A percentile compares a stretch with the other conserved stretches of the same genome.
Conservation (phyloP, 2,113 vertebrate genomes). For the Alligator mississippiensis region DNA sequence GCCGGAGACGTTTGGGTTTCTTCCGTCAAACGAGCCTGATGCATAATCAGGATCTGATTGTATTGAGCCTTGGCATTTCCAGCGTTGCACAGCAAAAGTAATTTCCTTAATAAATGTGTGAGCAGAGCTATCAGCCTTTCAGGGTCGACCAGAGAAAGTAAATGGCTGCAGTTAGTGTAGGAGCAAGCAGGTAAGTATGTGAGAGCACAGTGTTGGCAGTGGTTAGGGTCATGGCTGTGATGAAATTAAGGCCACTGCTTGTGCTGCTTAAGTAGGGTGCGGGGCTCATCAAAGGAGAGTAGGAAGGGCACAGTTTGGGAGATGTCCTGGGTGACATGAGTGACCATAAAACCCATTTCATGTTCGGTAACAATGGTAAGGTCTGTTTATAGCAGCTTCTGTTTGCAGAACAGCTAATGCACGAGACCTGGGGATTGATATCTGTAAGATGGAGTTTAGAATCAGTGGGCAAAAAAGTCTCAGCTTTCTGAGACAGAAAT, state of each 20-base stretch:
- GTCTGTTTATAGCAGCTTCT: not conserved
- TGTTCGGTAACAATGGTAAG: not conserved
- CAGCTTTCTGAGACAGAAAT: conserved; percentile 63
- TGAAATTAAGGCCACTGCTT: not conserved
- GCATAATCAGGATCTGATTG: not conserved
- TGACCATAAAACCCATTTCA: not conserved
- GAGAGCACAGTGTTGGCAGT: not conserved
- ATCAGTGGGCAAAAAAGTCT: conserved; percentile 47
- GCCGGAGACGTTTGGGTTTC: not conserved
- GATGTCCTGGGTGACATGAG: not conserved
- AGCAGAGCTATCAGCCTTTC: not conserved
- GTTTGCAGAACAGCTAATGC: not conserved
- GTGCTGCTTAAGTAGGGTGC: not conserved
- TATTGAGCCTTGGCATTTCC: not conserved
- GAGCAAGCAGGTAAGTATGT: not conserved
- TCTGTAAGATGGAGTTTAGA: conserved; percentile 50
- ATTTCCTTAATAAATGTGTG: not conserved
- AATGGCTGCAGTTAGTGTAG: not conserved
- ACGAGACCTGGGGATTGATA: conserved; percentile 36
- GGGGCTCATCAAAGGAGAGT: not conserved
- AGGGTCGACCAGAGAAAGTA: not conserved
- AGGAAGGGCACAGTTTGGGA: not conserved
- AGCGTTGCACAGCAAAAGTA: not conserved
- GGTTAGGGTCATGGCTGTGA: not conserved
- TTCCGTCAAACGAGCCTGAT: not conserved